Base-by-base conservation (phyloP, 2,113 vertebrate species). In the Sphaerodactylus townsendi region DNA sequence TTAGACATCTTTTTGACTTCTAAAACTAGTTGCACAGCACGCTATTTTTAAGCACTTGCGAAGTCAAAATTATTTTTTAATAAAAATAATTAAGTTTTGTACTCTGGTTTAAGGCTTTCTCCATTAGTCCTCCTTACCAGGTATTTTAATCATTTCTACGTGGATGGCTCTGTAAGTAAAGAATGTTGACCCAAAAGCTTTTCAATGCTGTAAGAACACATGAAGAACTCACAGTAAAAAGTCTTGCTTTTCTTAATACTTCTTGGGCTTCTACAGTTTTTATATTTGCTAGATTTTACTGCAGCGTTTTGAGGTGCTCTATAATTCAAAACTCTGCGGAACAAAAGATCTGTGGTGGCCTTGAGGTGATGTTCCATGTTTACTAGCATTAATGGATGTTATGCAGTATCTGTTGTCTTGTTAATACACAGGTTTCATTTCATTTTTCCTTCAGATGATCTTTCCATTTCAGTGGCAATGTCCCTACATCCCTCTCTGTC, bases 391-490 rank as follows among this genome's bases (percentile, higher is more conserved):
- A 1, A 53, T 79, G 83, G 53, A 85, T 85, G 35, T 79, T 88
- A 33, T 77, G 10, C 17, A 3, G 0, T 83, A 23, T 82, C 11
- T 83, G 44, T 88, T 91, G 70, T 83, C 70, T 59, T 92, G 62
- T 90, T 92, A 94, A 93, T 89, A 35, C 0, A 0, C 83, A 90
- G 19, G 48, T 92, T 90, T 90, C 0, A 59, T 92, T 92, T 88
- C 80, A 81, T 94, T 93, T 95, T 84, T 91, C 68, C 88, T 94
- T 85, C 93, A 99, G 99, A 99, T 99, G 98, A 98, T 99, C 93
- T 99, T 99, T 93, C 99, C 99, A 68, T 99, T 99, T 96, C 99
- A 99, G 93, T 99, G 99, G 99, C 98, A 99, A 83, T 99, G 99
- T 93, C 98, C 99, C 0, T 99, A 99, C 92, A 98, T 99, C 83